phyloP scores from a whole-genome alignment of 2,113 vertebrate species.

The Porphyrio hochstetteri region DNA sequence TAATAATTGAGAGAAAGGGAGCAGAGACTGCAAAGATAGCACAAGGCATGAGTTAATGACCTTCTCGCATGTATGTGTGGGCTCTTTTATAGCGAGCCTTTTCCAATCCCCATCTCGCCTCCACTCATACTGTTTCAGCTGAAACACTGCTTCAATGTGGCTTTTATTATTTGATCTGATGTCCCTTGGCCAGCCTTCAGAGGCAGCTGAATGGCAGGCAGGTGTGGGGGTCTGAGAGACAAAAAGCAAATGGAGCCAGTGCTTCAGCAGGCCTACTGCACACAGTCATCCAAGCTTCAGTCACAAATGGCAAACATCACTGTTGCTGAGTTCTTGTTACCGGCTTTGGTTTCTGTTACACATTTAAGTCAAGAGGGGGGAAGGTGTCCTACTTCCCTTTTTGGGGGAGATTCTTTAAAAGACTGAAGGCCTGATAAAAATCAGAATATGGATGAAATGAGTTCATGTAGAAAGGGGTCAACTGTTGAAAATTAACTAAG shows the following conservation, averaged over 20 bases:
- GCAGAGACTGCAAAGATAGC: conserved; percentile 50
- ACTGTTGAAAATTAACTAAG: not conserved
- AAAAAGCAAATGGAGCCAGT: conserved; percentile 35
- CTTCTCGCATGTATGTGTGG: conserved; percentile 63
- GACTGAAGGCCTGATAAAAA: not conserved
- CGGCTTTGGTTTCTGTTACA: conserved; percentile 1
- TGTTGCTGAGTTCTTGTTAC: not conserved
- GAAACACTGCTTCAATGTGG: conserved; percentile 29
- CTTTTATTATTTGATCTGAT: conserved; percentile 55
- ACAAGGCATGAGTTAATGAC: conserved; percentile 60
- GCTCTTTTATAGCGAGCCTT: conserved; percentile 51
- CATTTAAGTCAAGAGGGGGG: not conserved
- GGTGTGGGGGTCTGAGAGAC: not conserved
- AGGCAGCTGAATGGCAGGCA: conserved; percentile 24
- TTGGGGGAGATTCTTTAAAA: not conserved
- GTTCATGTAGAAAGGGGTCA: not conserved
- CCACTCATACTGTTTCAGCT: conserved; percentile 35
- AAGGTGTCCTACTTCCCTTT: not conserved
- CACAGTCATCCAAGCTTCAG: not conserved
- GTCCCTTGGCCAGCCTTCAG: conserved; percentile 56
- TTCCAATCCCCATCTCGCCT: conserved; percentile 47
- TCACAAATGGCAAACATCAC: not conserved
- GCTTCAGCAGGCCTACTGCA: not conserved
- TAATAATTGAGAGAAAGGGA: conserved; percentile 49
- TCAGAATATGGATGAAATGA: not conserved